Base-by-base conservation (phyloP, 2,113 vertebrate genomes). In the Syngnathus floridae region DNA sequence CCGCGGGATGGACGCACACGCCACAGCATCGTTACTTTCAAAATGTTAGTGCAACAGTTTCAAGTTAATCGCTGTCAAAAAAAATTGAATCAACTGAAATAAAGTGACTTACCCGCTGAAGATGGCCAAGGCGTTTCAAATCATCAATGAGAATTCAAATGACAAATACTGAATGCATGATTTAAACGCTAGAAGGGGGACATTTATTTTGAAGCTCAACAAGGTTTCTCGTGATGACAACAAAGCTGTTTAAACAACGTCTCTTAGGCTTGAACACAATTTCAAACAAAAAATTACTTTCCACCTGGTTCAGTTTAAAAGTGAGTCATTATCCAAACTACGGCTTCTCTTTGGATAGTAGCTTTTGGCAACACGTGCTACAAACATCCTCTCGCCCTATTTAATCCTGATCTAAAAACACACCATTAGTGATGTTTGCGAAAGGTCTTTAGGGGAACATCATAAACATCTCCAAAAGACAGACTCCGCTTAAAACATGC, bases 181-280 rank as follows among this genome's bases (percentile, higher is more conserved):
- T 43, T 41, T 22, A 6, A 43, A 26, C 26, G n/a, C 12, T 21
- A 61, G 13, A 22, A 8, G 12, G 19, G 22, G n/a, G 40, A 61
- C 59, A 22, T 61, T 61, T 26, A 43, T 61, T 61, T 61, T 22
- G 40, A 16, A 61, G 59, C 13, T 38, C 4, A 61, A 61, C 8
- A 7, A 13, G n/a, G 19, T 38, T 5, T 21, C n/a, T 59, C 1
- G 19, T 40, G 36, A 59, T n/a, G 56, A 59, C 19, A 43, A 13
- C 17, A 22, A 41, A 43, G 12, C 11, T 12, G 37, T 40, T n/a
- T 58, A 4, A 58, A 37, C 16, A 19, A 38, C 4, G 8, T 13
- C 21, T 54, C 12, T 59, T 17, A 11, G 0, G 36, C 10, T 10
- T 19, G 5, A 40, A 40, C 19, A 12, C 21, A 4, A 26, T 12